phyloP scores from a whole-genome alignment of 2,888 invertebrate species.

The Frankliniella fusca region DNA sequence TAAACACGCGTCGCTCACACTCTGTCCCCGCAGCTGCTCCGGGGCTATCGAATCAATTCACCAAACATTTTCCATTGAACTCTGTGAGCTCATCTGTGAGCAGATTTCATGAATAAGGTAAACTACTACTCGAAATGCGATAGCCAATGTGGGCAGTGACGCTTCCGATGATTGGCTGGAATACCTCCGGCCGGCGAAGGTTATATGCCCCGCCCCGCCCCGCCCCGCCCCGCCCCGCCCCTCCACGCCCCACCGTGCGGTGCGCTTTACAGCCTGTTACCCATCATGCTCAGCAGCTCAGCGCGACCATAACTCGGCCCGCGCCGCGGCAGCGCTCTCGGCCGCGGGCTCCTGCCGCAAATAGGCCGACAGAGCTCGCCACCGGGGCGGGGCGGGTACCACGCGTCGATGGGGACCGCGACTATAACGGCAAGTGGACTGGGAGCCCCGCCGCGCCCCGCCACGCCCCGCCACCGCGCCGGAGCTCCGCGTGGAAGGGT shows the following conservation, averaged over 20 bases:
- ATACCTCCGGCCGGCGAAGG: too few relatives aligned
- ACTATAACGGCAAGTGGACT: not conserved
- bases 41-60: too few relatives aligned
- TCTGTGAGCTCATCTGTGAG: too few relatives aligned
- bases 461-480: not conserved
- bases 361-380: not conserved
- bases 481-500: not conserved
- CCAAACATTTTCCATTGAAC: too few relatives aligned
- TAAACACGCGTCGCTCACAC: too few relatives aligned
- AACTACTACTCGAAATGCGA: too few relatives aligned
- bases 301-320: not conserved
- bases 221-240: not conserved
- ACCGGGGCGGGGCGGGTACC: not conserved
- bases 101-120: too few relatives aligned
- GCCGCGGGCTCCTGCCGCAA: not conserved
- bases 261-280: constrained; percentile 8
- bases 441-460: not conserved
- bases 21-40: too few relatives aligned
- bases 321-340: not conserved
- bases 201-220: too few relatives aligned
- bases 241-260: not conserved
- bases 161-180: too few relatives aligned
- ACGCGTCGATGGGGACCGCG: not conserved
- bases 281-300: constrained; percentile 6
- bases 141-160: too few relatives aligned